These are phyloP conservation scores for Pseudomyrmex gracilis DNA, from an alignment of 1,140 invertebrate species.

Conservation along the genomic window DNA sequence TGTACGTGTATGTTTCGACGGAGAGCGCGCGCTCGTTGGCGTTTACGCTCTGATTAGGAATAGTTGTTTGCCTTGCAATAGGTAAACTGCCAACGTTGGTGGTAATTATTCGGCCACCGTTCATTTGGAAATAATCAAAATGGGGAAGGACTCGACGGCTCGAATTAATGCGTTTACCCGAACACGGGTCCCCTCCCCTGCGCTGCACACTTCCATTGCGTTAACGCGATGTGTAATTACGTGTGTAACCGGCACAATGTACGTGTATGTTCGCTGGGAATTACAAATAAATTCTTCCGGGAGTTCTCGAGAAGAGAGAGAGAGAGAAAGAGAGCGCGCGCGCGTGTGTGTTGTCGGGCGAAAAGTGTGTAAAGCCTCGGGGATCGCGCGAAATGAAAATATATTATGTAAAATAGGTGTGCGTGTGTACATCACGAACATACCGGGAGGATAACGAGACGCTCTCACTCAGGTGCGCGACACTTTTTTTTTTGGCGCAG, in stretches of 20 bases:
- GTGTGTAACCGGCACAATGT: slow-evolving; percentile 36
- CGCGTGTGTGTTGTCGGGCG: background rate
- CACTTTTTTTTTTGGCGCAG: slow-evolving; percentile 45
- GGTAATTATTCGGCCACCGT: slow-evolving; percentile 59
- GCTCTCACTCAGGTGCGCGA: background rate
- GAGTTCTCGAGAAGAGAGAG: slow-evolving; percentile 8
- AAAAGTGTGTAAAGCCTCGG: slow-evolving; percentile 12
- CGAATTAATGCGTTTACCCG: slow-evolving; percentile 56
- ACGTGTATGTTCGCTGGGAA: background rate
- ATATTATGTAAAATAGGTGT: slow-evolving; percentile 40
- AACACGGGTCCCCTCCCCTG: background rate
- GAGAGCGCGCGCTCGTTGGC: background rate
- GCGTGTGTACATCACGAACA: slow-evolving; percentile 11
- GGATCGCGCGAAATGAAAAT: slow-evolving; percentile 13
- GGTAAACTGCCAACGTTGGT: slow-evolving; percentile 59
- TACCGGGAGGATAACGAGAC: background rate
- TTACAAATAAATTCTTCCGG: slow-evolving; percentile 44
- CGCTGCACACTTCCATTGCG: slow-evolving; percentile 23
- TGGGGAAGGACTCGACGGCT: slow-evolving; percentile 36
- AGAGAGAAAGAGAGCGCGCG: too few species aligned
- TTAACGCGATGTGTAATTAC: slow-evolving; percentile 49
- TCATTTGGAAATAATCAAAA: slow-evolving; percentile 63
- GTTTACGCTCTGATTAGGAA: slow-evolving; percentile 50
- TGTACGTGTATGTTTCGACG: too few species aligned
- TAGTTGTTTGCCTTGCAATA: slow-evolving; percentile 44